phyloP scores from a whole-genome alignment of 2,113 vertebrate genomes.

The Tachysurus vachellii region DNA sequence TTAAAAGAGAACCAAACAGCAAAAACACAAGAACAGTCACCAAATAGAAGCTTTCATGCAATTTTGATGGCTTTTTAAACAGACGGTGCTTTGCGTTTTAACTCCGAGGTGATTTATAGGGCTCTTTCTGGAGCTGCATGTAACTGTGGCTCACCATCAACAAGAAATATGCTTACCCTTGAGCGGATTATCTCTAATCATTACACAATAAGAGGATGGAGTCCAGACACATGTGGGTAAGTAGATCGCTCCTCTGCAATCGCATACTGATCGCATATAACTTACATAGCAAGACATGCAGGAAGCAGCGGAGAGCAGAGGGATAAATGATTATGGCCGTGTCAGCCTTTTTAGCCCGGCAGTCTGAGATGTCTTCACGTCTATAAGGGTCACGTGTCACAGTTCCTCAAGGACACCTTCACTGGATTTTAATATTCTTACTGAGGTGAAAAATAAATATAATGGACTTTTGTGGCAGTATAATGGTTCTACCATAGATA shows the following conservation, averaged over 20 bases:
- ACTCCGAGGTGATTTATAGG: slow-evolving; percentile 32
- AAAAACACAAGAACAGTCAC: background rate
- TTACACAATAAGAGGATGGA: slow-evolving; percentile 46
- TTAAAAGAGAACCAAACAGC: background rate
- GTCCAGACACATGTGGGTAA: slow-evolving; percentile 39
- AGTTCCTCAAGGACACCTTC: slow-evolving; percentile 68
- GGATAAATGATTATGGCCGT: slow-evolving; percentile 71
- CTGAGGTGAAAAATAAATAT: slow-evolving; percentile 60
- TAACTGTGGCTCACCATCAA: slow-evolving; percentile 28
- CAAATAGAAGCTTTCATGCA: slow-evolving; percentile 8
- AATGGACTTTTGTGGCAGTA: slow-evolving; percentile 43
- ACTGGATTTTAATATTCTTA: slow-evolving; percentile 34
- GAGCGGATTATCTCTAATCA: slow-evolving; percentile 51
- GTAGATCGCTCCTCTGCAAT: slow-evolving; percentile 43
- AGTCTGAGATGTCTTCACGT: slow-evolving; percentile 72
- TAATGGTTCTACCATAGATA: slow-evolving; percentile 39
- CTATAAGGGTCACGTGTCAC: slow-evolving; percentile 66
- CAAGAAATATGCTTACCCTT: slow-evolving; percentile 38
- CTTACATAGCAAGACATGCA: slow-evolving; percentile 53
- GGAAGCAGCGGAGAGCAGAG: slow-evolving; percentile 57
- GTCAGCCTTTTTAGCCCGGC: slow-evolving; percentile 67
- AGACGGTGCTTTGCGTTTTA: background rate
- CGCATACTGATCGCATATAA: slow-evolving; percentile 42
- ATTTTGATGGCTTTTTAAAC: slow-evolving; percentile 25
- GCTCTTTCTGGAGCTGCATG: slow-evolving; percentile 30